These are phyloP conservation scores for Hyles euphorbiae DNA, from an alignment of 1,140 invertebrate species.

Conservation along the genomic window DNA sequence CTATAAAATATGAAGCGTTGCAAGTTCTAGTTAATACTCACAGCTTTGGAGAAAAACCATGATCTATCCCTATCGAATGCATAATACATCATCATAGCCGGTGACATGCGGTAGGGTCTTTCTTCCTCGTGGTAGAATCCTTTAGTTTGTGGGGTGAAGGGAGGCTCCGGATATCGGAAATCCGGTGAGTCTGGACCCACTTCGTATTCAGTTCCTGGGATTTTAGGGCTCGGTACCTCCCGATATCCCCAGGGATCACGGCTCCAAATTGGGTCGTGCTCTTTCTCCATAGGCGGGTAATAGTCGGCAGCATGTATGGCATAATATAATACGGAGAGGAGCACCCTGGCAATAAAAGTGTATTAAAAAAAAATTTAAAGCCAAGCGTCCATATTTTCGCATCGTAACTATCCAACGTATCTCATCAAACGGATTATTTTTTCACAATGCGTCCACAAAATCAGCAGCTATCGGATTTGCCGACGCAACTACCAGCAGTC, in stretches of 20 bases:
- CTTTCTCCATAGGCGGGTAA: slow-evolving; percentile 3
- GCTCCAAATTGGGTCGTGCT: not conserved
- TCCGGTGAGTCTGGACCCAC: slow-evolving; percentile 19
- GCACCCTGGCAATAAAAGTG: no score
- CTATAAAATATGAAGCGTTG: no score
- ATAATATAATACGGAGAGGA: no score
- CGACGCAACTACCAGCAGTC: no score
- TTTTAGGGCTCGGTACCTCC: not conserved
- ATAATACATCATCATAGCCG: slow-evolving; percentile 13
- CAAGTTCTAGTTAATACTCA: no score
- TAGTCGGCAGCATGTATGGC: not conserved
- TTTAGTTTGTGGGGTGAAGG: not conserved
- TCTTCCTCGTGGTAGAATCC: slow-evolving; percentile 21
- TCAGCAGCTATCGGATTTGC: no score
- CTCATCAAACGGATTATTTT: no score
- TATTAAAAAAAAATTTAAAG: no score
- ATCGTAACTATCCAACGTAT: no score
- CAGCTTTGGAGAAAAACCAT: no score
- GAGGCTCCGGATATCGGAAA: slow-evolving; percentile 25
- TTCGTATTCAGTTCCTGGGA: slow-evolving; percentile 1
- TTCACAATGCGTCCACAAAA: no score
- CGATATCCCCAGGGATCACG: not conserved
- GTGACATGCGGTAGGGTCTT: slow-evolving; percentile 33
- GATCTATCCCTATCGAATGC: not conserved
- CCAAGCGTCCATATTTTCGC: no score